Evolutionary conservation across 23 tunicate genomes (phyloP).

Genomic region (Phallusia fumigata): DNA sequence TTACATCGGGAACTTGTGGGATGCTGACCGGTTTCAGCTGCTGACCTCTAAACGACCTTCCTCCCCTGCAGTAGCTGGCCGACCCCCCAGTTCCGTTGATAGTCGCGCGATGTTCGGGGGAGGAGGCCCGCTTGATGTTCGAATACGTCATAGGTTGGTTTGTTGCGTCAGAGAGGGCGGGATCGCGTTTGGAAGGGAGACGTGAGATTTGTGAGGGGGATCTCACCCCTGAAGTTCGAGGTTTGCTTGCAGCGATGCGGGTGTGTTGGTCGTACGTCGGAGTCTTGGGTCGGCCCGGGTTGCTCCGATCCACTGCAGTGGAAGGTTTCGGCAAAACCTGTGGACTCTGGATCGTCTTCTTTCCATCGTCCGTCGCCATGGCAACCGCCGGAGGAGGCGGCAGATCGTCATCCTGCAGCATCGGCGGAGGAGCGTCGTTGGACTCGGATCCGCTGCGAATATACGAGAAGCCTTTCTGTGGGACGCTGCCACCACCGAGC

Average conservation of each 20-base stretch:
- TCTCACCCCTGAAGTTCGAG: conserved; percentile 12
- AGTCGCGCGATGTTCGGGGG: conserved; percentile 40
- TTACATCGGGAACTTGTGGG: conserved; percentile 57
- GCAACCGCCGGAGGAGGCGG: conserved; percentile 14
- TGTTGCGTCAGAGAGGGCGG: background rate
- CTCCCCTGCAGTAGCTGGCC: conserved; percentile 24
- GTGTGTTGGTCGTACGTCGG: conserved; percentile 8
- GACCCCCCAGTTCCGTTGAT: conserved; percentile 31
- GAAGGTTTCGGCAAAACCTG: conserved; percentile 31
- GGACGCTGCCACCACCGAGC: conserved; percentile 67
- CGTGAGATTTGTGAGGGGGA: background rate
- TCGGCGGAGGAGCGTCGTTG: background rate
- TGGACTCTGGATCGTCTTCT: conserved; percentile 10
- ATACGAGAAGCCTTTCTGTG: conserved; percentile 69
- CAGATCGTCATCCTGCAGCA: background rate
- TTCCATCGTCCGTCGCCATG: conserved; percentile 12
- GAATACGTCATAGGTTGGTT: conserved; percentile 18
- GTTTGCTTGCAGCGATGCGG: background rate
- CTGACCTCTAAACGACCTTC: conserved; percentile 58
- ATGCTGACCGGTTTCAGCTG: conserved; percentile 72
- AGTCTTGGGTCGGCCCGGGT: conserved; percentile 9
- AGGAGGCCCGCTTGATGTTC: conserved; percentile 29
- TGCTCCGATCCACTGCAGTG: background rate
- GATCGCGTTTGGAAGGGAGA: background rate
- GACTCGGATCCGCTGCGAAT: conserved; percentile 23